phyloP scores from a whole-genome alignment of 2,113 vertebrate genomes.

The Maccullochella peelii region DNA sequence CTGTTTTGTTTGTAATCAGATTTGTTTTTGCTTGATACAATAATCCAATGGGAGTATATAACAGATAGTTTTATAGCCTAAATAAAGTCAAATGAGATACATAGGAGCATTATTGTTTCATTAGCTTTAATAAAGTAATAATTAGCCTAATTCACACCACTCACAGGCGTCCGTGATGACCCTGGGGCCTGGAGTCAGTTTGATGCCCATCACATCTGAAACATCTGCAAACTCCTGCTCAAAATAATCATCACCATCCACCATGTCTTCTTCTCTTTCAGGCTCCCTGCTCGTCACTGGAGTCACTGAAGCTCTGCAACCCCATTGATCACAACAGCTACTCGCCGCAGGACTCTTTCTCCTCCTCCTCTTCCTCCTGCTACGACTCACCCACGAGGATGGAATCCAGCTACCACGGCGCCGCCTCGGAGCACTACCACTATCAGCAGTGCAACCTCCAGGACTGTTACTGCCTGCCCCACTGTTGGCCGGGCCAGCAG shows the following conservation, averaged over 20 bases:
- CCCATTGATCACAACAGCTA: slow-evolving; percentile 87
- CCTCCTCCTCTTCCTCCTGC: slow-evolving; percentile 83
- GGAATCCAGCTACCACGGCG: slow-evolving; percentile 80
- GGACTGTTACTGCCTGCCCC: slow-evolving; percentile 82
- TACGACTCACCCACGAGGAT: slow-evolving; percentile 84
- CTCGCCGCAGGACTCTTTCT: slow-evolving; percentile 83
- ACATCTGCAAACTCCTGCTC: not conserved
- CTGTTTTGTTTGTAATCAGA: not conserved
- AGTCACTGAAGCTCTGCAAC: slow-evolving; percentile 84
- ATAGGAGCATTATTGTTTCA: too few species aligned
- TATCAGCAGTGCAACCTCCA: slow-evolving; percentile 79
- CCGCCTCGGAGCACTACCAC: slow-evolving; percentile 76
- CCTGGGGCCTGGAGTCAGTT: not conserved
- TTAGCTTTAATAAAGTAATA: not conserved
- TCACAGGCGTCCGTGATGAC: slow-evolving; percentile 13
- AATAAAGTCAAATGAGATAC: not conserved
- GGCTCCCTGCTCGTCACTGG: slow-evolving; percentile 84
- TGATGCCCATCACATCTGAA: slow-evolving; percentile 7
- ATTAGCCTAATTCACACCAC: not conserved
- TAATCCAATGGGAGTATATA: not conserved
- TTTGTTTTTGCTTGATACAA: not conserved
- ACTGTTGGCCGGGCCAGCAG: slow-evolving; percentile 68
- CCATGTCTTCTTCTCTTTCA: slow-evolving; percentile 54
- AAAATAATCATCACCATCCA: not conserved
- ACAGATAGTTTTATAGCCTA: not conserved